phyloP scores from a whole-genome alignment of 2,797 vertebrate species.

The Passerculus sandwichensis region DNA sequence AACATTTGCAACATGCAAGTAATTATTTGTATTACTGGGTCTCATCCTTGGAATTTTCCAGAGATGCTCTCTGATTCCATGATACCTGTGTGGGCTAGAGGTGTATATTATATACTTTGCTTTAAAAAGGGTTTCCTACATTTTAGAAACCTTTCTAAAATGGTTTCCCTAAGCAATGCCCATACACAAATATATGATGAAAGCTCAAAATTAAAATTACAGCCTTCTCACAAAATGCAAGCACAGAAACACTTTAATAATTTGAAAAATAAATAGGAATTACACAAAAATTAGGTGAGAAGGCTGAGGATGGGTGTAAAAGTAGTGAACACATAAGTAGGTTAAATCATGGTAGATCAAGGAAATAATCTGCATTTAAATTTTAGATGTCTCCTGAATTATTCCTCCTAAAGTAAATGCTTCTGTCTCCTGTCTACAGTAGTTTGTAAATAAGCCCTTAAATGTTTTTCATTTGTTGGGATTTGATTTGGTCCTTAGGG shows the following conservation, averaged over 20 bases:
- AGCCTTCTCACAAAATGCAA: neutral
- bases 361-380: neutral
- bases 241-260: neutral
- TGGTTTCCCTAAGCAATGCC: neutral
- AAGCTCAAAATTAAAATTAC: neutral
- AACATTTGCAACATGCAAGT: slow-evolving; percentile 30
- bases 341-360: neutral
- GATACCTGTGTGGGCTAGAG: neutral
- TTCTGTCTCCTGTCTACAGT: neutral
- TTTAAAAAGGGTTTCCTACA: neutral
- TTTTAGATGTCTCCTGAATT: neutral
- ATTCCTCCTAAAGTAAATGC: neutral
- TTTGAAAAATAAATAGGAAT: neutral
- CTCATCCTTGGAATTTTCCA: slow-evolving; percentile 11
- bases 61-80: neutral
- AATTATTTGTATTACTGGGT: slow-evolving; percentile 29
- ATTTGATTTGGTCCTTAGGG: neutral
- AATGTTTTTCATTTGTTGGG: neutral
- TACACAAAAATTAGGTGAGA: neutral
- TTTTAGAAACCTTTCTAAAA: neutral
- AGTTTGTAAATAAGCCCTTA: neutral
- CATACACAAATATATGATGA: neutral
- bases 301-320: neutral
- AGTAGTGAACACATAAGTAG: neutral
- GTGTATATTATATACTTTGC: neutral